phyloP scores from a whole-genome alignment of 2,888 invertebrate genomes.

The Herminia tarsipennalis region DNA sequence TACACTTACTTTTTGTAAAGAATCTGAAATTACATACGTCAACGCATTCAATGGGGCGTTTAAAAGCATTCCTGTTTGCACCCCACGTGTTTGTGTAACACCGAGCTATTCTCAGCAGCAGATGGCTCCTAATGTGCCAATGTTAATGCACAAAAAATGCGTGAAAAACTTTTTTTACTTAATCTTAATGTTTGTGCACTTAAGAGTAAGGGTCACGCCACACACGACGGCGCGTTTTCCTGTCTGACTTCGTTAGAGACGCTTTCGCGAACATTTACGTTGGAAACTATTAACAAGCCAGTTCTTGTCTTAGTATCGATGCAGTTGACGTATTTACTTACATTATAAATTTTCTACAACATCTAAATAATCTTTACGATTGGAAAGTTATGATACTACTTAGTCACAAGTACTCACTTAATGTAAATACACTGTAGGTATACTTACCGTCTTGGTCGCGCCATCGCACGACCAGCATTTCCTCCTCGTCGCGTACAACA shows the following conservation, averaged over 20 bases:
- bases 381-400: too few species aligned
- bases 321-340: too few species aligned
- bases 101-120: slow-evolving; percentile 58
- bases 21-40: slow-evolving; percentile 78
- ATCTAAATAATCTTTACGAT: too few species aligned
- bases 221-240: slow-evolving; percentile 16
- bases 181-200: slow-evolving; percentile 30
- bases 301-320: slow-evolving; percentile 18
- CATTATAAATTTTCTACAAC: too few species aligned
- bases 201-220: slow-evolving; percentile 17
- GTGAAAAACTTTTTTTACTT: slow-evolving; percentile 30
- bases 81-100: slow-evolving; percentile 57
- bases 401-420: too few species aligned
- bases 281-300: slow-evolving; percentile 19
- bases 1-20: slow-evolving; percentile 65
- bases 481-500: slow-evolving; percentile 12
- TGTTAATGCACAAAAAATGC: slow-evolving; percentile 48
- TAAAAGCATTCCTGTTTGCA: slow-evolving; percentile 67
- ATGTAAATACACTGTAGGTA: too few species aligned
- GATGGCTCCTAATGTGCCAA: slow-evolving; percentile 53
- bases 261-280: slow-evolving; percentile 6
- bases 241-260: slow-evolving; percentile 21
- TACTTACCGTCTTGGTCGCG: too few species aligned
- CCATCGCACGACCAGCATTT: background rate
- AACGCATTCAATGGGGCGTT: slow-evolving; percentile 72